Percentiles rank a stretch among this genome's conserved stretches.
These are phyloP conservation scores for Yponomeuta sedellus DNA, from an alignment of 2,888 invertebrate species.

Conservation along the genomic window DNA sequence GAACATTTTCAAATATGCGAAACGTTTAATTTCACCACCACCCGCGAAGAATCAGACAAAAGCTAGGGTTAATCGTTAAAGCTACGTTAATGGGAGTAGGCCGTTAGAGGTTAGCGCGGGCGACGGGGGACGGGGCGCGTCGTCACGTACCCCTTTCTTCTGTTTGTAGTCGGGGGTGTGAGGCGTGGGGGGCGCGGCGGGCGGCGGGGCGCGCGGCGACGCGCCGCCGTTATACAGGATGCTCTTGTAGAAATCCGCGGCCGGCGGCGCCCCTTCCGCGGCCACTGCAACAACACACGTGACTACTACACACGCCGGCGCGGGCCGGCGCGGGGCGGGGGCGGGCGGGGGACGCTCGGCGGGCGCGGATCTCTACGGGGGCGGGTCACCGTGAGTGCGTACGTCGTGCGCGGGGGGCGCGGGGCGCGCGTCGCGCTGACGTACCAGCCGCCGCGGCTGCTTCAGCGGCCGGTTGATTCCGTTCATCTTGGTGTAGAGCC, in stretches of 20 bases:
- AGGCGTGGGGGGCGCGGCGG: constrained; percentile 27
- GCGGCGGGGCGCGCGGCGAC: constrained; percentile 31
- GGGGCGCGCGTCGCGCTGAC: constrained; percentile 54
- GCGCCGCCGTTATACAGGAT: constrained; percentile 83
- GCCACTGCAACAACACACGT: constrained; percentile 83
- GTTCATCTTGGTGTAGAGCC: constrained; percentile 99
- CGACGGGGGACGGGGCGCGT: constrained; percentile 35
- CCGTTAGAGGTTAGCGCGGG: neutral
- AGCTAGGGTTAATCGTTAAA: no score
- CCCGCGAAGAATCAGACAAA: no score
- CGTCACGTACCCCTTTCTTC: constrained; percentile 70
- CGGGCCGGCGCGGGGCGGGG: constrained; percentile 33
- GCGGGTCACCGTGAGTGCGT: constrained; percentile 29
- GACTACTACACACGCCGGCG: constrained; percentile 44
- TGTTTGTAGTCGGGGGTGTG: constrained; percentile 67
- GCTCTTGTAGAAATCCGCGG: constrained; percentile 92
- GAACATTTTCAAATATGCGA: no score
- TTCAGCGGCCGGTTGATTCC: constrained; percentile 98
- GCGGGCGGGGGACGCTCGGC: constrained; percentile 58
- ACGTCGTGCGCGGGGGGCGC: constrained; percentile 22
- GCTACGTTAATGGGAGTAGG: constrained; percentile 15
- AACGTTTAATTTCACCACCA: no score
- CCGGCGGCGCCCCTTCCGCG: constrained; percentile 88
- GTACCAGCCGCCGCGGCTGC: constrained; percentile 98
- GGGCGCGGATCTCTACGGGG: constrained; percentile 55